A percentile compares a stretch with the other conserved stretches of the same genome.
Evolutionary conservation across 2,797 vertebrate species (phyloP).

Genomic region (Gephyroberyx darwinii): DNA sequence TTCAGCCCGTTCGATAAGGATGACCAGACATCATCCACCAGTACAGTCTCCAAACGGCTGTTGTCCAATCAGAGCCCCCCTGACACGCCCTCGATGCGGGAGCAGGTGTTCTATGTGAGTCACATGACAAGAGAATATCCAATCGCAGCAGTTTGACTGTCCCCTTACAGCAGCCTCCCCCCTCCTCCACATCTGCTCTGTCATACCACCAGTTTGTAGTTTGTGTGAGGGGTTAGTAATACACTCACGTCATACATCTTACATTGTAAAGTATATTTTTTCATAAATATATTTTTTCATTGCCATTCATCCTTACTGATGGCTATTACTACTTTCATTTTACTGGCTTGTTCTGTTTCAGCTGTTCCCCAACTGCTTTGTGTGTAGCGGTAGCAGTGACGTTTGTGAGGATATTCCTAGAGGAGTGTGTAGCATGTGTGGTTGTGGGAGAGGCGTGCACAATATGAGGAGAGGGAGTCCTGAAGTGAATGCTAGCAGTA

Average conservation of each 20-base stretch:
- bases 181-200: constrained; percentile 11
- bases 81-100: constrained; percentile 95
- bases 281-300: constrained; percentile 16
- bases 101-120: constrained; percentile 99
- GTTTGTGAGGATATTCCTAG: constrained; percentile 59
- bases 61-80: constrained; percentile 98
- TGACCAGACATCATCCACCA: constrained; percentile 90
- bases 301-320: constrained; percentile 41
- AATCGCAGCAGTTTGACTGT: constrained; percentile 6
- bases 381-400: constrained; percentile 73
- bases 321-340: constrained; percentile 63
- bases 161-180: neutral
- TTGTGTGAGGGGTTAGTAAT: constrained; percentile 2
- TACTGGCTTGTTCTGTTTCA: constrained; percentile 79
- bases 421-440: constrained; percentile 61
- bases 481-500: constrained; percentile 51
- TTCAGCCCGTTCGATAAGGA: constrained; percentile 97
- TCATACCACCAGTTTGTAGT: neutral
- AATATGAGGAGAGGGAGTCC: constrained; percentile 15
- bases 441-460: constrained; percentile 46
- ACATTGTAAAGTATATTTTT: neutral
- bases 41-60: constrained; percentile 94
- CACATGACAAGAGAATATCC: neutral
- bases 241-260: neutral
- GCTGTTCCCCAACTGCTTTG: constrained; percentile 73